Conservation (phyloP, 37 sponge, comb jelly and placozoan species). For the Halisarca cf. caerulea region DNA sequence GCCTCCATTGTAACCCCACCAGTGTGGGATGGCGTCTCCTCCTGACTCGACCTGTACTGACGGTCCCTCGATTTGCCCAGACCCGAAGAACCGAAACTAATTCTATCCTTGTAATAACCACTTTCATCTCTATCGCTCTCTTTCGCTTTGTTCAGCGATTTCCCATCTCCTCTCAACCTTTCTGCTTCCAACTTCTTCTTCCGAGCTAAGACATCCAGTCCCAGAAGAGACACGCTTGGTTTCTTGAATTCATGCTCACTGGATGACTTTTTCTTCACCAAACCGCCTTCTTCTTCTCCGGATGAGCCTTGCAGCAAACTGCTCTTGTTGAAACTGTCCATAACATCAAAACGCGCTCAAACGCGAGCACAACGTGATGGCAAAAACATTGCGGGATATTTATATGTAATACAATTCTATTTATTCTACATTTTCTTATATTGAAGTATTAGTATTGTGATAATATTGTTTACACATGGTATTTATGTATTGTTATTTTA, state of each 20-base stretch:
- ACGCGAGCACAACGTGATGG: too few species aligned
- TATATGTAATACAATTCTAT: too few species aligned
- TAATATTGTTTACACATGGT: too few species aligned
- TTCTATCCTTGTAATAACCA: constrained; percentile 33
- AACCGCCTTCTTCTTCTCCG: constrained; percentile 64
- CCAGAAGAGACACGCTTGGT: constrained; percentile 75
- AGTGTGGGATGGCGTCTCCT: constrained; percentile 89
- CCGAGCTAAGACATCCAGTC: constrained; percentile 77
- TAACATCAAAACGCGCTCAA: too few species aligned
- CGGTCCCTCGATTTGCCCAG: constrained; percentile 24
- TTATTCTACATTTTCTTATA: too few species aligned
- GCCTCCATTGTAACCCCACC: constrained; percentile 89
- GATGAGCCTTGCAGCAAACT: neutral
- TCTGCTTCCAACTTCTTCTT: constrained; percentile 61
- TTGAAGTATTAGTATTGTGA: too few species aligned
- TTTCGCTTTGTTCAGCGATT: neutral
- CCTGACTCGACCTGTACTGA: constrained; percentile 46
- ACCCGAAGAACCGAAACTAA: constrained; percentile 53
- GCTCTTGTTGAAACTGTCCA: too few species aligned
- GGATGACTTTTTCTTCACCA: constrained; percentile 48
- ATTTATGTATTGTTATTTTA: too few species aligned
- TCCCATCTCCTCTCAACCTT: constrained; percentile 19
- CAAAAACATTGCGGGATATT: too few species aligned
- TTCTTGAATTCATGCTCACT: constrained; percentile 57
- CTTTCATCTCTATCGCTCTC: constrained; percentile 12